phyloP scores from a whole-genome alignment of 2,888 invertebrate genomes.

The Nudaria mundana region DNA sequence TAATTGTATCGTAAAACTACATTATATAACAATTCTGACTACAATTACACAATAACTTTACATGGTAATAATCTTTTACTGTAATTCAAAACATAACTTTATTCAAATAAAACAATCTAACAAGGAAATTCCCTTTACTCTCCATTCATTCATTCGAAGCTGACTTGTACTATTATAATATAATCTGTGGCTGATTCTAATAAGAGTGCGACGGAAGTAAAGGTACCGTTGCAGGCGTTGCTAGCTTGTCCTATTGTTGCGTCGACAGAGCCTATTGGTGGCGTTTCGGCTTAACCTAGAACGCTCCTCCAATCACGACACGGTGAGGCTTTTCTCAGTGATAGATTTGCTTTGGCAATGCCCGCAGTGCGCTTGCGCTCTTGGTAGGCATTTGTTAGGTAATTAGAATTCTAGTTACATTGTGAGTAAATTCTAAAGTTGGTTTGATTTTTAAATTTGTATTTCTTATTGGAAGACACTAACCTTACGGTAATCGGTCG shows the following conservation, averaged over 20 bases:
- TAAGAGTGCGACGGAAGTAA: conserved; percentile 7
- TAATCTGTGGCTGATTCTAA: no score
- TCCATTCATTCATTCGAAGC: conserved; percentile 12
- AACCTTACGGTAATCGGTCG: no score
- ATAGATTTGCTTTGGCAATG: conserved; percentile 42
- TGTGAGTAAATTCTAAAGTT: neutral
- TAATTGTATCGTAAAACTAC: no score
- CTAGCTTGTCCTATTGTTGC: conserved; percentile 60
- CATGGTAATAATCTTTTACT: neutral
- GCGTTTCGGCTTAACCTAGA: conserved; percentile 29
- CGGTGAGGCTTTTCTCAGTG: conserved; percentile 50
- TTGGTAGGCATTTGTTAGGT: conserved; percentile 30
- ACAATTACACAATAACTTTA: neutral
- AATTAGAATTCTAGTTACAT: conserved; percentile 21
- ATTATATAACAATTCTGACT: neutral
- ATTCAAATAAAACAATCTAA: neutral
- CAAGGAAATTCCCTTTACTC: conserved; percentile 1
- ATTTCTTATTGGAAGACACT: neutral
- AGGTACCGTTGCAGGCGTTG: conserved; percentile 53
- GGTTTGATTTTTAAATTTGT: neutral
- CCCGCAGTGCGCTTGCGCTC: conserved; percentile 20
- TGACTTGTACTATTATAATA: no score
- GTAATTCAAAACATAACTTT: neutral
- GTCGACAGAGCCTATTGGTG: conserved; percentile 47
- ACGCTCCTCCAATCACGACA: conserved; percentile 64